Evolutionary conservation across 2,888 invertebrate species (phyloP), one percentile per base, ranked within the genome.

Genomic region (Phengaris alcon): DNA sequence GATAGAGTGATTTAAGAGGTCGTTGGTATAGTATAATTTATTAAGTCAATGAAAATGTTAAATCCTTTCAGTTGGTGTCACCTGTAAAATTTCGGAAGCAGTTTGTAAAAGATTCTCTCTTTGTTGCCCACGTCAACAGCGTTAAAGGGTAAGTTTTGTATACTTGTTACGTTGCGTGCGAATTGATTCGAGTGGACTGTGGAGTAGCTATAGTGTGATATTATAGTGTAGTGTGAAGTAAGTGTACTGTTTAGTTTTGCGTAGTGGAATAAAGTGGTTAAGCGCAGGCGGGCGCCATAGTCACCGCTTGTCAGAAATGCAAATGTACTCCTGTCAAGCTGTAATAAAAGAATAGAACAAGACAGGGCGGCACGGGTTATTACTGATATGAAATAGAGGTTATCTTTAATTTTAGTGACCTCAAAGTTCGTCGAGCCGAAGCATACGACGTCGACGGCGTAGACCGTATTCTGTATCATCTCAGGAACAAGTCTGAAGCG

Each of bases 121-220:
- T 89, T 81, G 93, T 88, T 78, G 89, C 92, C 0, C 93, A 93
- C 75, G 82, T 91, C 2, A 93, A 93, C 80, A 90, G 91, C 46
- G 84, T 93, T 7, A 85, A 88, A 82, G 91, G 93, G 93, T 93
- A 81, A 88, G 85, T 79, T 52, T 52, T 35, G 8, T 9, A 22
- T 9, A 22, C 9, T n/a, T 10, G 10, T 8, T 2, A 22, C 59
- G 10, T 59, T 59, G 48, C 48, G 1, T 7, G 4, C 2, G 3
- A n/a, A 15, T 15, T 3, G n/a, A 55, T 7, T n/a, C 7, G 55
- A 0, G 13, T n/a, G 7, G 13, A 55, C 6, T 57, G 57, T 22
- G 51, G 7, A 9, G 51, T 51, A 51, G 51, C 35, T 35, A 51
- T 51, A 51, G 9, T 51, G 7, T 7, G 6, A 64, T 64, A 5